Conservation (phyloP, 1,140 invertebrate genomes). For the Linepithema humile region DNA sequence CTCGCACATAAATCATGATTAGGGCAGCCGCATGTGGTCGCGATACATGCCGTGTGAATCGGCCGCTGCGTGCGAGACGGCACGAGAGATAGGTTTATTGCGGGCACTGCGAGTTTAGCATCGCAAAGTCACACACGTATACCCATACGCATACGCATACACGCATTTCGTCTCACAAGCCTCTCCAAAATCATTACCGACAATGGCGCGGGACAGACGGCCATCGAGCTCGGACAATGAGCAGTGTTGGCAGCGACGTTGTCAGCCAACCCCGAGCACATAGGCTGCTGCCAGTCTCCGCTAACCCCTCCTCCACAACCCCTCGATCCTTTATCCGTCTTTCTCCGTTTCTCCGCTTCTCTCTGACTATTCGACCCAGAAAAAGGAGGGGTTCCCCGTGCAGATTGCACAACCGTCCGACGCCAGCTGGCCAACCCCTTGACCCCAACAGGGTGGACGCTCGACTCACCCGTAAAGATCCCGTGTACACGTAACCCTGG, state of each 20-base stretch:
- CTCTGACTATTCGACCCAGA: conserved; percentile 23
- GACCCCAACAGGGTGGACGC: conserved; percentile 72
- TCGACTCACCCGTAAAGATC: conserved; percentile 57
- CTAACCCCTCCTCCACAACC: conserved; percentile 27
- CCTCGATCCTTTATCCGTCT: conserved; percentile 18
- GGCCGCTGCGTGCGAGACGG: not conserved
- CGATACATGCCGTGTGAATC: conserved; percentile 5
- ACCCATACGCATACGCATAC: not conserved
- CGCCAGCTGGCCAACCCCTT: conserved; percentile 77
- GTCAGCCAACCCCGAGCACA: conserved; percentile 59
- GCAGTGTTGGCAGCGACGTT: conserved; percentile 59
- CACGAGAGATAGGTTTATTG: conserved; percentile 57
- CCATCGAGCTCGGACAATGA: conserved; percentile 72
- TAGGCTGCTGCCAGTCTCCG: too few relatives aligned
- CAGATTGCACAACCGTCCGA: conserved; percentile 77
- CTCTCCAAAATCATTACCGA: conserved; percentile 63
- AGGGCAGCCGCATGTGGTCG: not conserved
- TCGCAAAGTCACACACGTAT: not conserved
- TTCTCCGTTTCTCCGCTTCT: conserved; percentile 6
- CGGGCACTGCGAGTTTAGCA: not conserved
- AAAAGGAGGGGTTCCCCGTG: conserved; percentile 65
- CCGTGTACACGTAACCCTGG: conserved; percentile 61
- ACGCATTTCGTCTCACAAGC: conserved; percentile 38
- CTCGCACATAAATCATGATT: conserved; percentile 59
- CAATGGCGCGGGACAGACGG: conserved; percentile 72